A percentile compares a stretch with the other conserved stretches of the same genome.
phyloP scores from a whole-genome alignment of 2,113 vertebrate genomes.

The Paraplagusia blochii region DNA sequence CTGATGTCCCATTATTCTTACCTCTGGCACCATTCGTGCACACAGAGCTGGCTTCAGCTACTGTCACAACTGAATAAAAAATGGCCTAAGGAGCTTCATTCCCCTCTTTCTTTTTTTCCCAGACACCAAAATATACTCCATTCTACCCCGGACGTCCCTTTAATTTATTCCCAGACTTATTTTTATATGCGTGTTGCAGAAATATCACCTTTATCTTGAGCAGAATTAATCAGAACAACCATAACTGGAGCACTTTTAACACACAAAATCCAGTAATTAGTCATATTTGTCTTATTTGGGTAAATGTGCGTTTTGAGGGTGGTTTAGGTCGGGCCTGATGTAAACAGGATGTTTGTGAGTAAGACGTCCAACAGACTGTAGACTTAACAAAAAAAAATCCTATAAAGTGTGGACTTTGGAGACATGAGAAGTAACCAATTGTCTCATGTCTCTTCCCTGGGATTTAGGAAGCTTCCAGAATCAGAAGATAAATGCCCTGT shows the following conservation, averaged over 20 bases:
- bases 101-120: too few relatives aligned
- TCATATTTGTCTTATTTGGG: not conserved
- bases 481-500: slow-evolving; percentile 19
- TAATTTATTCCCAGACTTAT: not conserved
- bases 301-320: not conserved
- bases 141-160: not conserved
- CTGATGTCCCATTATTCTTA: not conserved
- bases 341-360: too few relatives aligned
- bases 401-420: too few relatives aligned
- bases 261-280: too few relatives aligned
- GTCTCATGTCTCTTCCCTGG: not conserved
- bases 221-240: too few relatives aligned
- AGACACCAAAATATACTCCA: not conserved
- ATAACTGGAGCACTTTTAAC: too few relatives aligned
- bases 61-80: not conserved
- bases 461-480: slow-evolving; percentile 28
- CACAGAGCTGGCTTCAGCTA: not conserved
- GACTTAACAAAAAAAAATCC: too few relatives aligned
- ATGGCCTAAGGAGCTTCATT: not conserved
- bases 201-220: not conserved
- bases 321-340: not conserved
- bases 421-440: too few relatives aligned
- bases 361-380: too few relatives aligned
- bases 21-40: too few relatives aligned
- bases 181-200: not conserved